Conservation (phyloP, 2,113 vertebrate species). For the Phylloscopus trochiloides region DNA sequence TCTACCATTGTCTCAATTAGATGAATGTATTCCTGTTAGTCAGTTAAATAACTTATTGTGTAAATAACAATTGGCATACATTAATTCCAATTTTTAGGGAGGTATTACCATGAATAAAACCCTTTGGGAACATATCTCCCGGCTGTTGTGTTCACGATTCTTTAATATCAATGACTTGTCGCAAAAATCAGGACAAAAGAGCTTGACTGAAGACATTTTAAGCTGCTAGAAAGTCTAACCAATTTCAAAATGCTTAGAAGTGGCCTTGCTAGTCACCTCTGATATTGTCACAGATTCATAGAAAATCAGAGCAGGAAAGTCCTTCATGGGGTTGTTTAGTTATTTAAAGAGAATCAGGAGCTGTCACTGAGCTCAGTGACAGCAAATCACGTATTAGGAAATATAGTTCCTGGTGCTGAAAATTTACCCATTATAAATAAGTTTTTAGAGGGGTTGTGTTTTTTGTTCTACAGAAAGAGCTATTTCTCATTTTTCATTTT, state of each 20-base stretch:
- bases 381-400: neutral
- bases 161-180: neutral
- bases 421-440: neutral
- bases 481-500: neutral
- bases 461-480: neutral
- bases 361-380: neutral
- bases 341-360: neutral
- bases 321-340: neutral
- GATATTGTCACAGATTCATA: neutral
- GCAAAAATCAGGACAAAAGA: neutral
- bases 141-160: neutral
- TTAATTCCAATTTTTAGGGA: neutral
- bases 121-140: neutral
- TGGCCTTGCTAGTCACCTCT: neutral
- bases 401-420: neutral
- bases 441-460: rapidly evolving
- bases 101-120: neutral
- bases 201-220: neutral
- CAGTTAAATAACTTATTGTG: neutral
- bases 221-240: neutral
- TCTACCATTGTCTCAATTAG: neutral
- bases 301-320: neutral
- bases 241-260: neutral
- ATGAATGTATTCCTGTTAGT: neutral
- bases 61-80: neutral